Base-by-base conservation (phyloP, 2,797 vertebrate species). In the Bradypus variegatus region DNA sequence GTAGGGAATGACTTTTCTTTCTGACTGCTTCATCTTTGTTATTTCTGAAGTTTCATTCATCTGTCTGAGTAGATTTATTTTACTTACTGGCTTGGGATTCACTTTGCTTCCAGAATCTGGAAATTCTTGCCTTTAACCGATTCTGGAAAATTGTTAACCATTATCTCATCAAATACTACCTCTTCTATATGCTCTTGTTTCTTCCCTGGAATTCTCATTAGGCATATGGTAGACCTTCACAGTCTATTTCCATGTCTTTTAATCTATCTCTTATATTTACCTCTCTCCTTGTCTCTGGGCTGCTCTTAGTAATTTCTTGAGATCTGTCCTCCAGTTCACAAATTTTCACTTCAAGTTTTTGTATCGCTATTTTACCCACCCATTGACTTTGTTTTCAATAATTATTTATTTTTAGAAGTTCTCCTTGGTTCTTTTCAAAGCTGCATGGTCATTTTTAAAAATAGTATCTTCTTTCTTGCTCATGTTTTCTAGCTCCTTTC, bases 391-490 rank as follows among this genome's bases (percentile, higher is more conserved):
- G 27, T 53, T 65, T 93, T 83, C 21, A 91, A 7, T 90, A 72
- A 77, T 62, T 65, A 69, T 79, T 88, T 91, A 33, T 81, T 88
- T 94, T 62, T 76, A n/a, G 33, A 86, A 86, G 18, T 86, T 93
- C 77, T 91, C 15, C 31, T 62, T 72, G 36, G 45, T 72, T 41
- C 3, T 75, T 45, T 85, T 36, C 55, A 79, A 64, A 78, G 45
- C 16, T 83, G 11, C 27, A 3, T 88, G 48, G 29, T 45, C 45
- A 75, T 75, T 70, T 41, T 1, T 25, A 70, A 75, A 75, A 76
- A 72, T 67, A 67, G 48, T 67, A 38, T 45, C 62, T 88, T 70
- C 23, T 89, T 88, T 82, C 67, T 72, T 89, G 6, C 31, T 72
- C 29, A 27, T 45, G 25, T 82, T 90, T 90, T 64, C 58, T 82